Evolutionary conservation across 2,888 invertebrate genomes (phyloP), one percentile per base, ranked within the genome.

Genomic region (Tipula lateralis): DNA sequence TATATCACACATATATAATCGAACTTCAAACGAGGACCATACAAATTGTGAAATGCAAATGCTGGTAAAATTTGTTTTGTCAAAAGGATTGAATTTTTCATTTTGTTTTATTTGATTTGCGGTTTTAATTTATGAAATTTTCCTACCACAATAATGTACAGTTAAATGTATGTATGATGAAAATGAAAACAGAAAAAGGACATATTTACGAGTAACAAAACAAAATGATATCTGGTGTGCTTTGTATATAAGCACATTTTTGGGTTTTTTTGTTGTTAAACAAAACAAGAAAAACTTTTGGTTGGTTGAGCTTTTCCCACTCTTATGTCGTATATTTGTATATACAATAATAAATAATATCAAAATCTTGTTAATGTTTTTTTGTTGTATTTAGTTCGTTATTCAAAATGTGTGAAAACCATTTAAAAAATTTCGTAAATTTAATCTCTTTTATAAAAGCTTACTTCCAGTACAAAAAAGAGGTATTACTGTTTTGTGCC

Each of bases 321-420:
- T 39, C 39, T 13, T n/a, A n/a, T n/a, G 44, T 16, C n/a, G 5
- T 1, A 24, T 66, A 24, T 44, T 39, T 50, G 7, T 9, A 12
- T 24, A 24, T 9, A 24, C n/a, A n/a, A n/a, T n/a, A n/a, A n/a
- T 66, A 66, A 66, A 66, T 66, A 66, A 66, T 66, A 66, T 66
- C 13, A 66, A 66, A 66, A 66, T 66, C 66, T 66, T 66, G 66
- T 66, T 66, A 66, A 66, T 66, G 16, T 50, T 50, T 39, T 32
- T 32, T 39, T 39, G 7, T 50, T 50, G 16, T 39, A 39, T 39
- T 13, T 39, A 39, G 39, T 39, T 32, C 3, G 66, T 24, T 19
- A 66, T 66, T 66, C 24, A 66, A 24, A 66, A 66, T 66, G 66
- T 66, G 66, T 66, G 66, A 66, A 66, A 66, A 66, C 66, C 66